Evolutionary conservation across 2,888 invertebrate genomes (phyloP), one percentile per base, ranked within the genome.

Genomic region (Sturmia bella): DNA sequence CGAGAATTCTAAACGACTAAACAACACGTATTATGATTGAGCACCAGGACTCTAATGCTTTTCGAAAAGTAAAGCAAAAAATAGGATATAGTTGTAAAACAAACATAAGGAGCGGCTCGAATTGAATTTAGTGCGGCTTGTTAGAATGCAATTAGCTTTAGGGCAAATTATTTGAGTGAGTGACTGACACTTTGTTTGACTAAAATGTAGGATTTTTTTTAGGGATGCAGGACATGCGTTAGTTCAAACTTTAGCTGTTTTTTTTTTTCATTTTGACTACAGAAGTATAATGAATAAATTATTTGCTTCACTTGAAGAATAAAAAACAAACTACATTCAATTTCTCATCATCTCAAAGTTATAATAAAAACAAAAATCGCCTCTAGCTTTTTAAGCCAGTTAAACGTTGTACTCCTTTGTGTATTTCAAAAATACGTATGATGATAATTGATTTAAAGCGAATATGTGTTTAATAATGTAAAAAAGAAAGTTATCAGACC

Each of bases 61-160:
- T 61, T 41, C 7, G 15, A 57, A 66, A 61, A 57, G n/a, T 27
- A 57, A 56, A 43, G 24, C 17, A 11, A 52, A 72, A 66, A 59
- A 57, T 66, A 66, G 72, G 59, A 75, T 70, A 57, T 74, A 27
- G 24, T 73, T 54, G 73, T 63, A 19, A 80, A 80, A 66, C 52
- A 84, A 83, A 83, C 86, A 87, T 85, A 86, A 86, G 86, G 86
- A 87, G 87, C 87, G 85, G 77, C 85, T 84, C 85, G 87, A 89
- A 89, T 89, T 87, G 87, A 87, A 88, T 89, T 89, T 86, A 84
- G 64, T 85, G 74, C 84, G 88, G 89, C 89, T 88, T 89, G 89
- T 89, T 89, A 87, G 86, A 88, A 87, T 85, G 86, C 88, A 89
- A 89, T 89, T 89, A 88, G 89, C 89, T 87, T 68, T 81, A 80